Evolutionary conservation across 30 jellyfish, hydroid and myxozoan genomes (phyloP).

Genomic region (Catostylus mosaicus): DNA sequence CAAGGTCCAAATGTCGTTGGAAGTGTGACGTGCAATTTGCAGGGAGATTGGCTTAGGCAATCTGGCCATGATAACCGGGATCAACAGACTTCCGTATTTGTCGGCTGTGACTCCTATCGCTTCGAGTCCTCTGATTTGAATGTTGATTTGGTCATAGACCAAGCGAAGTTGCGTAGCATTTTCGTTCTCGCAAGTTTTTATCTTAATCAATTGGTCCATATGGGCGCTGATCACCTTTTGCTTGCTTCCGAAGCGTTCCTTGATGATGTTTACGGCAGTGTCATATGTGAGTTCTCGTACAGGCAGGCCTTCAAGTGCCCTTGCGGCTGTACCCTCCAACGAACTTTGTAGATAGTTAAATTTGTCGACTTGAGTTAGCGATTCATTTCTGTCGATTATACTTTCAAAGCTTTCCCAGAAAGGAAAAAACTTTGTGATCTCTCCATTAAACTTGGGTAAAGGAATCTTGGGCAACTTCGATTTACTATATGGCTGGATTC

Average conservation of each 20-base stretch:
- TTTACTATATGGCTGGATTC: too few species aligned
- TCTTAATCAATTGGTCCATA: constrained; percentile 25
- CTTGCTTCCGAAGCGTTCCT: constrained; percentile 45
- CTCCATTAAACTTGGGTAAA: constrained; percentile 47
- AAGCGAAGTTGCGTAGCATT: constrained; percentile 1
- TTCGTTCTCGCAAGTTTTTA: constrained; percentile 29
- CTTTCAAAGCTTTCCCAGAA: constrained; percentile 44
- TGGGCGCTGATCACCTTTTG: constrained; percentile 42
- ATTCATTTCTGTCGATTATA: background rate
- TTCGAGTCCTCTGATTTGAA: constrained; percentile 53
- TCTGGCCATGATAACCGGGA: constrained; percentile 14
- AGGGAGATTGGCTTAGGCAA: constrained; percentile 47
- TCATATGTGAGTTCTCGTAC: background rate
- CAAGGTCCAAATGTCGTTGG: constrained; percentile 66
- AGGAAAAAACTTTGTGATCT: constrained; percentile 13
- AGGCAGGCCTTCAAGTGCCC: constrained; percentile 38
- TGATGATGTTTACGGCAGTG: constrained; percentile 11
- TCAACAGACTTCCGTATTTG: background rate
- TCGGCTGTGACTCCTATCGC: constrained; percentile 32
- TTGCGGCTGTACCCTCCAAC: constrained; percentile 52
- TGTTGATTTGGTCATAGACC: constrained; percentile 45
- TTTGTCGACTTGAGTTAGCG: constrained; percentile 10
- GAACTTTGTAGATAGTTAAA: constrained; percentile 10
- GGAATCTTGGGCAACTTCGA: constrained; percentile 10
- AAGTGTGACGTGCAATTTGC: constrained; percentile 47